A percentile compares a stretch with the other conserved stretches of the same genome.
These are phyloP conservation scores for Pseudochirops corinnae DNA, from an alignment of 2,797 vertebrate genomes.

Conservation along the genomic window DNA sequence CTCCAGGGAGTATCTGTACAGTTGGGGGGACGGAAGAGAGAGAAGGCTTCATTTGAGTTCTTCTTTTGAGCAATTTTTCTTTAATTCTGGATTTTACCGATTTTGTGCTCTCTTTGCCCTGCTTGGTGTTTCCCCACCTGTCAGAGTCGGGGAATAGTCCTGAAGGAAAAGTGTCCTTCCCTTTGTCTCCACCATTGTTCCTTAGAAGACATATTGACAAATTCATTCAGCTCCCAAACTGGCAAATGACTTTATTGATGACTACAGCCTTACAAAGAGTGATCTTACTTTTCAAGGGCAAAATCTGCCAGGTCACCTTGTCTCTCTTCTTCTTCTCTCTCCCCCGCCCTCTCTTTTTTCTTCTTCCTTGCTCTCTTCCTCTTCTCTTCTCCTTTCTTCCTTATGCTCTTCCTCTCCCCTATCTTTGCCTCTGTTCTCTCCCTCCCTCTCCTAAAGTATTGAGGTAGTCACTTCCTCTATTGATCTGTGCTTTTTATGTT, in stretches of 20 bases:
- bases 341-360: not conserved
- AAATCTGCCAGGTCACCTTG: not conserved
- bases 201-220: not conserved
- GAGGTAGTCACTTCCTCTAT: not conserved
- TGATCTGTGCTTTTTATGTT: not conserved
- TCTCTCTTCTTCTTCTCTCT: not conserved
- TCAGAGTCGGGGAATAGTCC: not conserved
- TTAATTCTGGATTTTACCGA: not conserved
- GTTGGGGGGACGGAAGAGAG: not conserved
- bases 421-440: not conserved
- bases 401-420: not conserved
- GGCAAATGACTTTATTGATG: slow-evolving; percentile 1
- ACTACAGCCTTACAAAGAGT: not conserved
- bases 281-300: not conserved
- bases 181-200: slow-evolving; percentile 1
- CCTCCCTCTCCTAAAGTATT: not conserved
- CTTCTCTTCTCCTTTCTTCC: not conserved
- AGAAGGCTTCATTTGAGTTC: not conserved
- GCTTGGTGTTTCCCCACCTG: not conserved
- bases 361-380: not conserved
- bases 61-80: not conserved
- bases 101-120: not conserved
- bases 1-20: slow-evolving; percentile 34
- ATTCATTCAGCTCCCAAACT: not conserved
- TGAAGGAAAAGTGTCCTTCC: not conserved